Percentiles rank a stretch among this genome's conserved stretches.
Evolutionary conservation across 2,113 vertebrate species (phyloP).

Genomic region (Lethenteron camtschaticum): DNA sequence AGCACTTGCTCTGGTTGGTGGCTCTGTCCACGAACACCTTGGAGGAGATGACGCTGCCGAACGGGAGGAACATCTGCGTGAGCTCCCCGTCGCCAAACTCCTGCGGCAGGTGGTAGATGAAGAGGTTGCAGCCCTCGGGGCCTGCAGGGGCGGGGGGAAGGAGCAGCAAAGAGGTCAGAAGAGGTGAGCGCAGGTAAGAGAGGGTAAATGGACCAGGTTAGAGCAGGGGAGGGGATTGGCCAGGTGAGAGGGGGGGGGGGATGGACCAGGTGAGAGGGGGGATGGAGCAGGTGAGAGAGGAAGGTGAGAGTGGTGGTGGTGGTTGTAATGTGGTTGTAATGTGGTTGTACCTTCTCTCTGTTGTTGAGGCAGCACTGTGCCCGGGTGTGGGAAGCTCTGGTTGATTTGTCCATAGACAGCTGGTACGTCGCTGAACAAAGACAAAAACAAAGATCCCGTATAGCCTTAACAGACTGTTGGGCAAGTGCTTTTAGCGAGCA

Average conservation of each 20-base stretch:
- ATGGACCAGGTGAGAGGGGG: slow-evolving; percentile 3
- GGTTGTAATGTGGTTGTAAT: no score
- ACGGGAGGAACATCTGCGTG: slow-evolving; percentile 98
- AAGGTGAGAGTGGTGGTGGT: not conserved
- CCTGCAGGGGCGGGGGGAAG: slow-evolving; percentile 28
- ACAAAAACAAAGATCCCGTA: not conserved
- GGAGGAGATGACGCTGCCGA: slow-evolving; percentile 89
- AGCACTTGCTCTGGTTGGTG: slow-evolving; percentile 99
- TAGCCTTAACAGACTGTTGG: not conserved
- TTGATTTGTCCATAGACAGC: slow-evolving; percentile 3
- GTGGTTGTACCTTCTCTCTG: not conserved
- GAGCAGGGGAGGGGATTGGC: slow-evolving; percentile 8
- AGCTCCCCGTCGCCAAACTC: slow-evolving; percentile 97
- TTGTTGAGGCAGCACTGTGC: slow-evolving; percentile 6
- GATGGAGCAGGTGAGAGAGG: not conserved
- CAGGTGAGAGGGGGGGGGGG: not conserved
- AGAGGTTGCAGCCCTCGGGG: slow-evolving; percentile 97
- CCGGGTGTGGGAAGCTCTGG: slow-evolving; percentile 3
- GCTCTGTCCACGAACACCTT: slow-evolving; percentile 99
- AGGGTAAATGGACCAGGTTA: slow-evolving; percentile 11
- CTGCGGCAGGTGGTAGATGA: slow-evolving; percentile 99
- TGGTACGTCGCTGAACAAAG: slow-evolving; percentile 1
- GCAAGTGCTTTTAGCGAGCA: not conserved
- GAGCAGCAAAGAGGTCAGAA: slow-evolving; percentile 4
- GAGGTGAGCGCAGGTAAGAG: slow-evolving; percentile 8